These are phyloP conservation scores for Synchiropus splendidus DNA, from an alignment of 2,113 vertebrate genomes.

Conservation along the genomic window DNA sequence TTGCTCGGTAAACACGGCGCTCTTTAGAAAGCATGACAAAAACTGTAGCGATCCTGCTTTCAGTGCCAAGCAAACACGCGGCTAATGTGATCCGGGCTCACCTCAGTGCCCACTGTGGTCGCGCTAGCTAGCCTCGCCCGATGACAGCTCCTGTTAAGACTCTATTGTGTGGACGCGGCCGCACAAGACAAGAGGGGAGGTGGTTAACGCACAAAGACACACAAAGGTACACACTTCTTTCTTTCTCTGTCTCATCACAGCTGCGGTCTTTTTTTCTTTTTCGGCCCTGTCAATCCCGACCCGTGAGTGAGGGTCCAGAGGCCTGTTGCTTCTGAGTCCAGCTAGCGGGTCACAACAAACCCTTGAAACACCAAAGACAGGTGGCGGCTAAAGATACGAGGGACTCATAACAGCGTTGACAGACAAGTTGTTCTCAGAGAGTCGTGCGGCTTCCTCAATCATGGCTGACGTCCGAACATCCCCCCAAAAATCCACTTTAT, in stretches of 20 bases:
- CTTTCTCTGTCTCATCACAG: slow-evolving; percentile 41
- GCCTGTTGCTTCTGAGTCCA: slow-evolving; percentile 1
- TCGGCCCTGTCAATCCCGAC: slow-evolving; percentile 23
- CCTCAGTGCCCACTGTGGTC: slow-evolving; percentile 40
- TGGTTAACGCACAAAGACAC: slow-evolving; percentile 55
- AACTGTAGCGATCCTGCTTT: slow-evolving; percentile 60
- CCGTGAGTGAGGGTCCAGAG: slow-evolving; percentile 12
- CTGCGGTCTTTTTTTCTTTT: slow-evolving; percentile 40
- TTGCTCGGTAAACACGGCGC: slow-evolving; percentile 49
- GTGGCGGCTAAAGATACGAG: slow-evolving; percentile 54
- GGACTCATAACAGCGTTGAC: slow-evolving; percentile 42
- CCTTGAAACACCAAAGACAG: slow-evolving; percentile 42
- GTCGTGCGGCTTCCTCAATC: slow-evolving; percentile 22
- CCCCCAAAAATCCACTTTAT: slow-evolving; percentile 17
- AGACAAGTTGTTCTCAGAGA: slow-evolving; percentile 41
- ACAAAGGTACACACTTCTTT: slow-evolving; percentile 39
- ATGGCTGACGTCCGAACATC: slow-evolving; percentile 3
- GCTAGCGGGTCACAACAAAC: slow-evolving; percentile 4
- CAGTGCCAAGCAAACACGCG: slow-evolving; percentile 69
- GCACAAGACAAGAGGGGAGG: slow-evolving; percentile 52
- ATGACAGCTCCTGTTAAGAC: slow-evolving; percentile 79
- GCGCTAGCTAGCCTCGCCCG: slow-evolving; percentile 57
- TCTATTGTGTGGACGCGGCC: slow-evolving; percentile 63
- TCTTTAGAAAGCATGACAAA: slow-evolving; percentile 51
- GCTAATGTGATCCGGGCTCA: slow-evolving; percentile 59